phyloP scores from a whole-genome alignment of 1,140 invertebrate genomes.

The Drosophila yakuba region DNA sequence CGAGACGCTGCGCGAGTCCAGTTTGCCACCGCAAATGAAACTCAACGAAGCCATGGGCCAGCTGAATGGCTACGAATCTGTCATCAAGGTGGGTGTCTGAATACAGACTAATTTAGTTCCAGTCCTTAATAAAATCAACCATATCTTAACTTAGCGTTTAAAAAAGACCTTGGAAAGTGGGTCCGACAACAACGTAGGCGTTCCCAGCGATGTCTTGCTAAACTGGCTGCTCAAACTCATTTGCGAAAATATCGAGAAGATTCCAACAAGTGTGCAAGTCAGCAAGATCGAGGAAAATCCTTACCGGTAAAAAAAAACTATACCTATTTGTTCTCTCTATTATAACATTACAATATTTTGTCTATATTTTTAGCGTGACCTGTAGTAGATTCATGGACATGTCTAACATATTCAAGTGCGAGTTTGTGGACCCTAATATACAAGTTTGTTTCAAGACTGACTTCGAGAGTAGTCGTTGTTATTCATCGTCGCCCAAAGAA shows the following conservation, averaged over 20 bases:
- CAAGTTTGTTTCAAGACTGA: slow-evolving; percentile 27
- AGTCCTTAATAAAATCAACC: not conserved
- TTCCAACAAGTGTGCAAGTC: slow-evolving; percentile 49
- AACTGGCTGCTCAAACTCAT: slow-evolving; percentile 30
- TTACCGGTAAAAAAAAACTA: slow-evolving; percentile 41
- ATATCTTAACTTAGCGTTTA: slow-evolving; percentile 35
- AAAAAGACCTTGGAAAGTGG: slow-evolving; percentile 17
- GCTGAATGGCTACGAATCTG: slow-evolving; percentile 48
- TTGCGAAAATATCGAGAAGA: slow-evolving; percentile 51
- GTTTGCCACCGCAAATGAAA: slow-evolving; percentile 48
- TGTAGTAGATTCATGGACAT: not conserved
- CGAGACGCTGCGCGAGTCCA: slow-evolving; percentile 59
- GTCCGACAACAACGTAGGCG: not conserved
- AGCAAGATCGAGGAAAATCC: slow-evolving; percentile 52
- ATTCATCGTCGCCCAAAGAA: not conserved
- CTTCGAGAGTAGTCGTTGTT: not conserved
- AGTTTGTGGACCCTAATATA: slow-evolving; percentile 44
- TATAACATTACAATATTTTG: not conserved
- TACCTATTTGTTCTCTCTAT: not conserved
- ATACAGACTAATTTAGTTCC: not conserved
- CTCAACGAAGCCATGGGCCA: slow-evolving; percentile 50
- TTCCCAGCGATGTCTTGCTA: slow-evolving; percentile 40
- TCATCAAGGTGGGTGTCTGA: slow-evolving; percentile 48
- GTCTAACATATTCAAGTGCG: slow-evolving; percentile 10
- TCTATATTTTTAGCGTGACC: slow-evolving; percentile 15